Evolutionary conservation across 2,888 invertebrate genomes (phyloP).

Genomic region (Eurytoma californica): DNA sequence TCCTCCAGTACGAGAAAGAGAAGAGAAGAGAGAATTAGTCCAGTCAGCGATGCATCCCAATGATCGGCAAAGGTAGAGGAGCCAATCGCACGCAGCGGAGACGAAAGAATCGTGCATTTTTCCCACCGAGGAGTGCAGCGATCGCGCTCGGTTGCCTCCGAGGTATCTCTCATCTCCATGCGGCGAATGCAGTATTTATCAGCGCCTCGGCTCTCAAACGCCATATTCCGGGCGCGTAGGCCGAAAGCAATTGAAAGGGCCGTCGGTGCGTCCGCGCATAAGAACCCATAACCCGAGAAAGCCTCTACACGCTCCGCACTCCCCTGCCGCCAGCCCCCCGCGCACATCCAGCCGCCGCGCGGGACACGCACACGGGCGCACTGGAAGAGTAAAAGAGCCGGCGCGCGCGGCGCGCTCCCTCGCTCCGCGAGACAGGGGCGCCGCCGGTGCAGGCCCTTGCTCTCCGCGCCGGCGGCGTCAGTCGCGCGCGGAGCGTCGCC

Average conservation of each 20-base stretch:
- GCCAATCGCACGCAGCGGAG: too few relatives aligned
- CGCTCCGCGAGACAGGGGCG: slow-evolving; percentile 14
- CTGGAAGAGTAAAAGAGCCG: background rate
- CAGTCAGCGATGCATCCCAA: too few relatives aligned
- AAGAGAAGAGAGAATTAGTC: too few relatives aligned
- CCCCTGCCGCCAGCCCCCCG: background rate
- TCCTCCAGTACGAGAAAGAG: too few relatives aligned
- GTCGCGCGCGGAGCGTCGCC: slow-evolving; percentile 64
- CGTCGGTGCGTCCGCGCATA: background rate
- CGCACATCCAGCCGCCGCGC: background rate
- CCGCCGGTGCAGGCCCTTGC: slow-evolving; percentile 29
- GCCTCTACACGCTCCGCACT: background rate
- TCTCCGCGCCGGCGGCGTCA: slow-evolving; percentile 55
- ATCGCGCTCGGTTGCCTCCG: background rate
- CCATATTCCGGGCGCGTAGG: slow-evolving; percentile 30
- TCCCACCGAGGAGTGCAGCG: too few relatives aligned
- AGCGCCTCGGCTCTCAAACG: slow-evolving; percentile 14
- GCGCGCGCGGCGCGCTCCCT: background rate
- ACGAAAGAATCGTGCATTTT: too few relatives aligned
- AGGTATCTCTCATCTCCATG: background rate
- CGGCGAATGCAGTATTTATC: slow-evolving; percentile 28
- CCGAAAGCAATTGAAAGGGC: slow-evolving; percentile 34
- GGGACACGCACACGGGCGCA: background rate
- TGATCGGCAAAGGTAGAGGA: too few relatives aligned
- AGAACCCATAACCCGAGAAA: background rate